A percentile compares a stretch with the other conserved stretches of the same genome.
phyloP scores from a whole-genome alignment of 92 coral and sea anemone genomes.

The Porites lobata region DNA sequence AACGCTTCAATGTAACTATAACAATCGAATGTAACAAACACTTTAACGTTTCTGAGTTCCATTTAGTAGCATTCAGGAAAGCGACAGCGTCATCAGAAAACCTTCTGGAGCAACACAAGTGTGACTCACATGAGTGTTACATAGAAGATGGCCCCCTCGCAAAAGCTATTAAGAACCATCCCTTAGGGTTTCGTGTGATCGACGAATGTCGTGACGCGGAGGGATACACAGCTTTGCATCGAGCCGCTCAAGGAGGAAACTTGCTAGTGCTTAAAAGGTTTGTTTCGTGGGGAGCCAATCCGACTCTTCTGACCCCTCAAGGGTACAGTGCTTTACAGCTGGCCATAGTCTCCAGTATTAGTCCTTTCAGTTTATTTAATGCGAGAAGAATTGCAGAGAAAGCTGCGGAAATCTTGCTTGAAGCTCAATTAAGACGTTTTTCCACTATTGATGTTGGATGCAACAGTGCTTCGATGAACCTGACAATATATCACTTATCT shows the following conservation, averaged over 20 bases:
- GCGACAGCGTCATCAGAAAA: constrained; percentile 52
- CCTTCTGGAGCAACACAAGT: constrained; percentile 12
- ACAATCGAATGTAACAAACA: constrained; percentile 63
- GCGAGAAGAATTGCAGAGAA: neutral
- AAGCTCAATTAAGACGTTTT: constrained; percentile 1
- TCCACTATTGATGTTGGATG: constrained; percentile 36
- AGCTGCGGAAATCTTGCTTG: neutral
- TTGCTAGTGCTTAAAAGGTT: constrained; percentile 51
- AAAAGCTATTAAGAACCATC: constrained; percentile 68
- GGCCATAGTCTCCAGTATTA: constrained; percentile 52
- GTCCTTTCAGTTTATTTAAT: neutral
- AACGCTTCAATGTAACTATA: constrained; percentile 35
- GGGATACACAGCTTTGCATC: constrained; percentile 76
- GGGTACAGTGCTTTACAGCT: constrained; percentile 57
- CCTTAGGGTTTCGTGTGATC: constrained; percentile 47
- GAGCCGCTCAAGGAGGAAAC: constrained; percentile 90
- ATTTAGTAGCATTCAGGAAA: constrained; percentile 65
- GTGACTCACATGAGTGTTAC: neutral
- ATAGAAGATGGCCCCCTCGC: constrained; percentile 29
- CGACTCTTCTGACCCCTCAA: constrained; percentile 10
- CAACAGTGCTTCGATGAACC: neutral
- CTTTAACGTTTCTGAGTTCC: constrained; percentile 70
- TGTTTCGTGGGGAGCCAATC: constrained; percentile 58
- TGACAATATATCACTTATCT: constrained; percentile 77
- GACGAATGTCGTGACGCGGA: constrained; percentile 78